These are phyloP conservation scores for Nasonia oneida DNA, from an alignment of 2,888 invertebrate species.

Conservation along the genomic window DNA sequence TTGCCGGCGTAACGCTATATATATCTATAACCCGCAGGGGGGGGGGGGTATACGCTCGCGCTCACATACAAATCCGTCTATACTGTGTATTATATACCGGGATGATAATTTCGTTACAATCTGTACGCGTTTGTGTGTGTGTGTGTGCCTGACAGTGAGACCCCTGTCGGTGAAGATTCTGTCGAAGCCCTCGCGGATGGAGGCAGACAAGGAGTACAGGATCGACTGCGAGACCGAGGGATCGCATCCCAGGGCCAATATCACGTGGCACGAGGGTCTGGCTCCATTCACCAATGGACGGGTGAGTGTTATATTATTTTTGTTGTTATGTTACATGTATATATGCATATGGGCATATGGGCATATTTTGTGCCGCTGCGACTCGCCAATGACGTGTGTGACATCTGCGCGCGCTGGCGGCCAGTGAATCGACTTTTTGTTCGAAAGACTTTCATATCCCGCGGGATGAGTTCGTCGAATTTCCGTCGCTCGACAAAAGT, in stretches of 20 bases:
- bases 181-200: slow-evolving; percentile 88
- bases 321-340: background rate
- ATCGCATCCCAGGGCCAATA: slow-evolving; percentile 91
- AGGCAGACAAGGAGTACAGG: slow-evolving; percentile 89
- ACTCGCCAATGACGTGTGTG: background rate
- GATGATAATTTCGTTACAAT: slow-evolving; percentile 6
- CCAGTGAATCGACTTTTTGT: background rate
- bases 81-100: background rate
- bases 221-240: slow-evolving; percentile 91
- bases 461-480: too few relatives aligned
- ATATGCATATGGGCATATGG: background rate
- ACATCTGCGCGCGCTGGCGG: background rate
- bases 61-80: background rate
- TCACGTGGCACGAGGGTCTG: slow-evolving; percentile 92
- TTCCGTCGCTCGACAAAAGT: too few relatives aligned
- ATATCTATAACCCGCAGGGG: background rate
- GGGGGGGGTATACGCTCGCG: background rate
- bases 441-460: too few relatives aligned
- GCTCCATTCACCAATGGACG: slow-evolving; percentile 87
- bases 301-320: slow-evolving; percentile 80
- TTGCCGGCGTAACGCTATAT: background rate
- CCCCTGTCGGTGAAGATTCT: slow-evolving; percentile 89
- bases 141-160: slow-evolving; percentile 83
- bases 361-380: background rate
- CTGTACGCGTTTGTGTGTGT: background rate